phyloP scores from a whole-genome alignment of 2,113 vertebrate species.

The Himantopus leucocephalus region DNA sequence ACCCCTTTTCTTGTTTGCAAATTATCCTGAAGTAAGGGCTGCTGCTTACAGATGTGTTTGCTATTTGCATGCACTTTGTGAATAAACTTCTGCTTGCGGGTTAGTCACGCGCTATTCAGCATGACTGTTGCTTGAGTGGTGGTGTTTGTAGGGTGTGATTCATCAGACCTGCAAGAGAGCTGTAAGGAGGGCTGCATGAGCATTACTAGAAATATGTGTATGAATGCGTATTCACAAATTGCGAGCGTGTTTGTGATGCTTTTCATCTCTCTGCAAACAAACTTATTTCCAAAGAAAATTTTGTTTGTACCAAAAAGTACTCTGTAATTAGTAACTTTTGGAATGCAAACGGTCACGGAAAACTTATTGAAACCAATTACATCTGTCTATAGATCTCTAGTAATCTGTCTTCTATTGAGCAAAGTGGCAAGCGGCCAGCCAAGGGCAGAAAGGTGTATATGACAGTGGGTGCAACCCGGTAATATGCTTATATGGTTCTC shows the following conservation, averaged over 20 bases:
- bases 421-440: background rate
- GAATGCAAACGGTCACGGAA: background rate
- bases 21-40: background rate
- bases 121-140: conserved; percentile 30
- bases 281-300: background rate
- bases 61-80: conserved; percentile 45
- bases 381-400: background rate
- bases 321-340: background rate
- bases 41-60: conserved; percentile 56
- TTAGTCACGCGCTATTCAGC: conserved; percentile 44
- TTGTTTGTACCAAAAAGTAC: background rate
- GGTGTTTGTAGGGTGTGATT: conserved; percentile 26
- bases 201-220: background rate
- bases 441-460: background rate
- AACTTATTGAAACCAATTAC: background rate
- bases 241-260: background rate
- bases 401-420: background rate
- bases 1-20: conserved; percentile 56
- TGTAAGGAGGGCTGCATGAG: background rate
- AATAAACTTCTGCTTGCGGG: conserved; percentile 26
- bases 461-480: background rate
- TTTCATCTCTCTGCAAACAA: background rate
- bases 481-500: background rate
- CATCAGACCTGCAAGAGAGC: background rate
- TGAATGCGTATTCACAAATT: background rate